phyloP scores from a whole-genome alignment of 2,888 invertebrate species.

The Agriotes lineatus region DNA sequence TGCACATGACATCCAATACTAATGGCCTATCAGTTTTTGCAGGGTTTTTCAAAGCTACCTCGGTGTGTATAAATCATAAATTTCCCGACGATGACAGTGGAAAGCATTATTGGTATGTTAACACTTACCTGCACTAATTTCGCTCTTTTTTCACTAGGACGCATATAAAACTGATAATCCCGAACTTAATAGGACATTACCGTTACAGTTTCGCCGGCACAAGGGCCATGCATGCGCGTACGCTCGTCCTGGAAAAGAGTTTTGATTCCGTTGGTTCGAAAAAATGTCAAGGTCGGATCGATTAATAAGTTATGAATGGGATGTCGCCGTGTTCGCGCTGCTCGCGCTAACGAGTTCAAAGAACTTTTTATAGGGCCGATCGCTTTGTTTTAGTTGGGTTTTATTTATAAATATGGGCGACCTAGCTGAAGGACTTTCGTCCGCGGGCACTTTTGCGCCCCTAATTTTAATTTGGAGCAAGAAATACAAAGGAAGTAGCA shows the following conservation, averaged over 20 bases:
- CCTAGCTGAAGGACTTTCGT: not conserved
- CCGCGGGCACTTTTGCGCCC: too few species aligned
- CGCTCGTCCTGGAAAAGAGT: conserved; percentile 54
- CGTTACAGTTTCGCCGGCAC: conserved; percentile 33
- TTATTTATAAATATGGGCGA: conserved; percentile 14
- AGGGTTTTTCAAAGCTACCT: conserved; percentile 52
- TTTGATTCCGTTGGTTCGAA: conserved; percentile 54
- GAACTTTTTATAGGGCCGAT: conserved; percentile 49
- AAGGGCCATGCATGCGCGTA: conserved; percentile 43
- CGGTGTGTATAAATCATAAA: conserved; percentile 60
- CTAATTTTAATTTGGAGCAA: too few species aligned
- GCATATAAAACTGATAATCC: conserved; percentile 50
- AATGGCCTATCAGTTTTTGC: conserved; percentile 57
- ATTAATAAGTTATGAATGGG: conserved; percentile 65
- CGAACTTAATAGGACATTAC: conserved; percentile 49
- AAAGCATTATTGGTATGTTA: conserved; percentile 62
- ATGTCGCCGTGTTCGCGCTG: conserved; percentile 47
- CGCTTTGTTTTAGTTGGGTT: conserved; percentile 23
- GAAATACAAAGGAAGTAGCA: too few species aligned
- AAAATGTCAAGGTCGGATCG: conserved; percentile 66
- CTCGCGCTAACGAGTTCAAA: conserved; percentile 54
- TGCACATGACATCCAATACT: conserved; percentile 55
- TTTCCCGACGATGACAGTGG: conserved; percentile 59
- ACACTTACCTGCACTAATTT: conserved; percentile 59
- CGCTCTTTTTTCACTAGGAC: conserved; percentile 39